Evolutionary conservation across 1,140 invertebrate species (phyloP).

Genomic region (Coptotermes formosanus): DNA sequence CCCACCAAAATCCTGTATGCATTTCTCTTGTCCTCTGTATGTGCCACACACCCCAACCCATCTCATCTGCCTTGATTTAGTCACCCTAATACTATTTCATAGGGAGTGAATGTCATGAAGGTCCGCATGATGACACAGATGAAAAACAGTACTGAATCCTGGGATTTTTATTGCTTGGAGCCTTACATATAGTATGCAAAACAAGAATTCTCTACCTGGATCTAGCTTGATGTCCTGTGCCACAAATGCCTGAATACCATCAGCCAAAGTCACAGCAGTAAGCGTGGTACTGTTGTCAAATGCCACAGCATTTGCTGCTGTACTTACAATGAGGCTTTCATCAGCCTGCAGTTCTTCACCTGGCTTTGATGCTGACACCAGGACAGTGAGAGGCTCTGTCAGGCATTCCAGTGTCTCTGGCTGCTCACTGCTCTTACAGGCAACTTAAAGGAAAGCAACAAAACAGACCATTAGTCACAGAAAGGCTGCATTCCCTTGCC

Average conservation of each 20-base stretch:
- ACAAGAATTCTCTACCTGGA: slow-evolving; percentile 4
- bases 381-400: not conserved
- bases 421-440: not conserved
- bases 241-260: slow-evolving; percentile 34
- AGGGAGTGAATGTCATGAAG: too few relatives aligned
- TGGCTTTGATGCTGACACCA: not conserved
- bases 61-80: too few relatives aligned
- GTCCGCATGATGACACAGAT: too few relatives aligned
- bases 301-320: not conserved
- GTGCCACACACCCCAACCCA: too few relatives aligned
- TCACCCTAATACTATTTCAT: too few relatives aligned
- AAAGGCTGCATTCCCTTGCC: too few relatives aligned
- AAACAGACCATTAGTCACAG: too few relatives aligned
- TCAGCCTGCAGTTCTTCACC: not conserved
- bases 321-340: not conserved
- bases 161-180: too few relatives aligned
- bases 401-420: not conserved
- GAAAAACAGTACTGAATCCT: too few relatives aligned
- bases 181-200: not conserved
- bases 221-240: slow-evolving; percentile 28
- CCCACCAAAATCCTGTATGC: too few relatives aligned
- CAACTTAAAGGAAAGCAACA: too few relatives aligned
- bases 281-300: slow-evolving; percentile 22
- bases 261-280: slow-evolving; percentile 32
- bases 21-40: too few relatives aligned